phyloP scores from a whole-genome alignment of 2,113 vertebrate species.

The Boleophthalmus pectinirostris region DNA sequence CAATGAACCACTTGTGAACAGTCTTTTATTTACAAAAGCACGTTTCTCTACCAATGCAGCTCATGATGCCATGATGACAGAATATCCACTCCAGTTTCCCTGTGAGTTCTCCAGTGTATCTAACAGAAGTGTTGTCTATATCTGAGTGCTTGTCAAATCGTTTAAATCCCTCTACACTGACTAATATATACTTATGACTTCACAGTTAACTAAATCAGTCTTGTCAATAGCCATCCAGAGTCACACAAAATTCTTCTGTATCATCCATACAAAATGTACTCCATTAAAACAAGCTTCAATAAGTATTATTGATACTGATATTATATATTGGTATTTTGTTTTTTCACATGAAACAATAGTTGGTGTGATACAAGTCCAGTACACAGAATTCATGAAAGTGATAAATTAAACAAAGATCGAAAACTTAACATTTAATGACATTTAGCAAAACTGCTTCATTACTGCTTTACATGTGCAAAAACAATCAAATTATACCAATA shows the following conservation, averaged over 20 bases:
- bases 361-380: background rate
- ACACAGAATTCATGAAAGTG: background rate
- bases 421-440: slow-evolving; percentile 8
- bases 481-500: background rate
- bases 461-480: background rate
- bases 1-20: slow-evolving; percentile 52
- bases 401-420: background rate
- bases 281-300: slow-evolving; percentile 49
- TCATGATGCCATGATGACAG: slow-evolving; percentile 5
- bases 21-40: slow-evolving; percentile 21
- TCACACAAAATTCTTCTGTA: slow-evolving; percentile 29
- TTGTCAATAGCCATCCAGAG: background rate
- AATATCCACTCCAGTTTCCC: background rate
- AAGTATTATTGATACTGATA: background rate
- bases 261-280: slow-evolving; percentile 58
- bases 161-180: slow-evolving; percentile 24
- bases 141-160: slow-evolving; percentile 13
- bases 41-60: background rate
- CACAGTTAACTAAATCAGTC: slow-evolving; percentile 15
- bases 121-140: slow-evolving; percentile 20
- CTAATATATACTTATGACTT: slow-evolving; percentile 13
- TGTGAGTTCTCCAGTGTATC: slow-evolving; percentile 25
- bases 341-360: background rate
- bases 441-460: background rate
- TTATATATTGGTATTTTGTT: background rate